Base-by-base conservation (phyloP, 2,888 invertebrate species). In the Cheilosia impressa region DNA sequence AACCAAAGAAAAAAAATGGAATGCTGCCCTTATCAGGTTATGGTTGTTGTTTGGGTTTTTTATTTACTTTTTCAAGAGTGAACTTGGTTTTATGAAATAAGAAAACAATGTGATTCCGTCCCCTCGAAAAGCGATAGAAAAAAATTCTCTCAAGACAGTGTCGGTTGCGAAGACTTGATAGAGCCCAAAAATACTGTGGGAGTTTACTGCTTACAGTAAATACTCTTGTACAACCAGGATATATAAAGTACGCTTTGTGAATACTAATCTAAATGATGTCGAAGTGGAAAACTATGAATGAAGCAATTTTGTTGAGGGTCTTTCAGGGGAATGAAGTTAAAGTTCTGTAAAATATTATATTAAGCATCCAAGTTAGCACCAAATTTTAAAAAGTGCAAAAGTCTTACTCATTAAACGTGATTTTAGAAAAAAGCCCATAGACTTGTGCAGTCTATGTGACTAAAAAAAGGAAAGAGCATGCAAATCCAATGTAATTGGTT, bases 51-150 rank as follows among this genome's bases (percentile, higher is more conserved):
- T 69, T 13, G 6, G 10, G 38, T 62, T 65, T 38, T 6, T 1
- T 7, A 22, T 31, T 17, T 60, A n/a, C 19, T 55, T 65, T 31
- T 31, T n/a, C 34, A 5, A 22, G 66, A 43, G 60, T 73, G 24
- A 62, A 66, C 72, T 62, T 60, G 73, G 78, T 66, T 78, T 77
- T 71, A 63, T 72, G 66, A 78, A 77, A 78, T 55, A 83, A 83
- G 60, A 66, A 83, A 83, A 63, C 68, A 76, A 62, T 72, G 72
- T 72, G 53, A 55, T 78, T 31, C 38, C n/a, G 34, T 9, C 43
- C 19, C 22, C 65, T 15, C 9, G 19, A 22, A 71, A 47, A 58
- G n/a, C 2, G n/a, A 10, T 38, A 34, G 22, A 75, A 73, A 24
- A 10, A 17, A 17, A 17, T 34, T 62, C 43, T 75, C 45, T 41